A percentile compares a stretch with the other conserved stretches of the same genome.
phyloP scores from a whole-genome alignment of 2,797 vertebrate species.

The Anas bernieri region DNA sequence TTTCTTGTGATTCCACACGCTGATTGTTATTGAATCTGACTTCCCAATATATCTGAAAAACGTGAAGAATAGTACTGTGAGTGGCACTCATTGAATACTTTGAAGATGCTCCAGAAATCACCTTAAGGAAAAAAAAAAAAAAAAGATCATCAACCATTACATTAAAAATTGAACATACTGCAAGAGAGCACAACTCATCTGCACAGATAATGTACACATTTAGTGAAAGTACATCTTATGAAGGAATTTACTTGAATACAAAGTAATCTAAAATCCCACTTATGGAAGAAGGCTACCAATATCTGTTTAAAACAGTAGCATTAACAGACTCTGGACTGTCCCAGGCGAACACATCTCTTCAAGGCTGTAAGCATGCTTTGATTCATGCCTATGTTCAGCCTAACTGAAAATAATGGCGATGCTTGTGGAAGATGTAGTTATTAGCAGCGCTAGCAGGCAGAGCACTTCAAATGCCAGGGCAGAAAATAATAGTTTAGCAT shows the following conservation, averaged over 20 bases:
- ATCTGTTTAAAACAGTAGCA: not conserved
- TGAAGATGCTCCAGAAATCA: not conserved
- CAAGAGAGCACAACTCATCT: not conserved
- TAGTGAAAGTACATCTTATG: not conserved
- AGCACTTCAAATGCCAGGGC: accelerated
- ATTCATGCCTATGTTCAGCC: not conserved
- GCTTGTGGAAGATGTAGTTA: not conserved
- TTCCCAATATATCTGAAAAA: slow-evolving; percentile 91
- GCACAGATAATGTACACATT: not conserved
- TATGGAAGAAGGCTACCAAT: not conserved
- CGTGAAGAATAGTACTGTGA: not conserved
- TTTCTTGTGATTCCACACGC: slow-evolving; percentile 99
- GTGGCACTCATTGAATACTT: not conserved
- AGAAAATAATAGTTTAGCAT: not conserved
- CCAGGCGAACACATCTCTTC: not conserved
- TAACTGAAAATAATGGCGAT: not conserved
- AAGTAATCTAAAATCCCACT: not conserved
- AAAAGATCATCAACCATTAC: not conserved
- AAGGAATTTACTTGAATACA: not conserved
- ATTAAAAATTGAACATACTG: not conserved
- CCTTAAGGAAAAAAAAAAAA: not conserved
- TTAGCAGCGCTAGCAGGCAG: not conserved
- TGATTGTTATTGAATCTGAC: slow-evolving; percentile 97
- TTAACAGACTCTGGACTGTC: not conserved
- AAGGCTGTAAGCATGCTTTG: not conserved